Percentiles rank a stretch among this genome's conserved stretches.
phyloP scores from a whole-genome alignment of 2,888 invertebrate species.

The Mongoloraphidia duomilia region DNA sequence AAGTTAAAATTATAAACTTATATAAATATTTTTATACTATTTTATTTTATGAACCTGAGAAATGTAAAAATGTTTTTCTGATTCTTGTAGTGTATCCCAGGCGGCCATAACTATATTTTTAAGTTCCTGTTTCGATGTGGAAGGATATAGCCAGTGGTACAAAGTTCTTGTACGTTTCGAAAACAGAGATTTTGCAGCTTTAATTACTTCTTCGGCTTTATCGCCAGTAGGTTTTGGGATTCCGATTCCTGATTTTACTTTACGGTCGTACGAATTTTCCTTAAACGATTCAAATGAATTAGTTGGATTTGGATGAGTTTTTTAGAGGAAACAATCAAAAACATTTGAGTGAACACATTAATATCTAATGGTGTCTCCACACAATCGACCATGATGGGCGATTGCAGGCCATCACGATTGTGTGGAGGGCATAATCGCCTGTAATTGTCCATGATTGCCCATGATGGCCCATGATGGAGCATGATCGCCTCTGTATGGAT shows the following conservation, averaged over 20 bases:
- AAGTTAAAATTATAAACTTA: not conserved
- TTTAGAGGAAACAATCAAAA: too few relatives aligned
- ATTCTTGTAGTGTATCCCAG: conserved; percentile 27
- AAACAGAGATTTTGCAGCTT: conserved; percentile 31
- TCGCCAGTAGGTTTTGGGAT: conserved; percentile 5
- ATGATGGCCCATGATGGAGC: too few relatives aligned
- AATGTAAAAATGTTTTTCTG: conserved; percentile 31
- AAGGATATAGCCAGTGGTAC: conserved; percentile 33
- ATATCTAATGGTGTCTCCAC: too few relatives aligned
- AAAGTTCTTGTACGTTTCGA: conserved; percentile 31
- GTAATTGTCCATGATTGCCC: too few relatives aligned
- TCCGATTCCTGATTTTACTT: not conserved
- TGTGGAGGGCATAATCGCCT: too few relatives aligned
- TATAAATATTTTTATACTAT: not conserved
- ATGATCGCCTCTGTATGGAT: too few relatives aligned
- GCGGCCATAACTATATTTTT: conserved; percentile 27
- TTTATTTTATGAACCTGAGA: conserved; percentile 24
- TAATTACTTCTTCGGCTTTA: conserved; percentile 23
- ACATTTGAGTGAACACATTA: too few relatives aligned
- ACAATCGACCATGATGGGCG: too few relatives aligned
- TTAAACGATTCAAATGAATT: too few relatives aligned
- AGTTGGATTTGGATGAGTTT: too few relatives aligned
- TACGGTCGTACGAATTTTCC: too few relatives aligned
- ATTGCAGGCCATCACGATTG: too few relatives aligned
- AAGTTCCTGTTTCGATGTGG: conserved; percentile 27